Percentiles rank a stretch among this genome's conserved stretches.
Evolutionary conservation across 2,113 vertebrate species (phyloP).

Genomic region (Gobiocypris rarus): DNA sequence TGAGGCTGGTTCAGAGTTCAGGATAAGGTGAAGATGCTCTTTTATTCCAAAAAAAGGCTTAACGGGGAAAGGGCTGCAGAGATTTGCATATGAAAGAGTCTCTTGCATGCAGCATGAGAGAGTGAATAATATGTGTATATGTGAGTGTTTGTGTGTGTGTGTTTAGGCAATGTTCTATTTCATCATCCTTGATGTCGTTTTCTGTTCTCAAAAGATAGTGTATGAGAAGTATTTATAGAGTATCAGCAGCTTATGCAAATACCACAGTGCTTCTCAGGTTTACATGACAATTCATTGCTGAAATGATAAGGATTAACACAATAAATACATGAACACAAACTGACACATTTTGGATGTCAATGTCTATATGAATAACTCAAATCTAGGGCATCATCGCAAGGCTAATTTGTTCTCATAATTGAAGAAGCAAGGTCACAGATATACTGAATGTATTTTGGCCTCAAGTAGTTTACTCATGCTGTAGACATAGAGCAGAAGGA

Average conservation of each 20-base stretch:
- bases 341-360: slow-evolving; percentile 13
- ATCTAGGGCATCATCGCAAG: slow-evolving; percentile 36
- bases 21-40: slow-evolving; percentile 27
- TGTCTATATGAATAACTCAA: slow-evolving; percentile 1
- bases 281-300: background rate
- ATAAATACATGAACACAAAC: background rate
- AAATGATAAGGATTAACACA: background rate
- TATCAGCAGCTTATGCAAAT: background rate
- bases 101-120: slow-evolving; percentile 28
- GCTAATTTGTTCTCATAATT: slow-evolving; percentile 36
- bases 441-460: slow-evolving; percentile 24
- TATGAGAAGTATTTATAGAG: background rate
- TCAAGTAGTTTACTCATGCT: slow-evolving; percentile 29
- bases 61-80: slow-evolving; percentile 29
- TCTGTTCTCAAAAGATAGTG: background rate
- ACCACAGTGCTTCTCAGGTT: background rate
- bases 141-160: background rate
- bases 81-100: slow-evolving; percentile 50
- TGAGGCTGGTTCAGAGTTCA: background rate
- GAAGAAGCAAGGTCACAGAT: slow-evolving; percentile 39
- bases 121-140: background rate
- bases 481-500: background rate
- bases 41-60: slow-evolving; percentile 17
- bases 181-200: background rate
- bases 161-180: background rate